Conservation (phyloP, 2,113 vertebrate species). For the Oreochromis niloticus region DNA sequence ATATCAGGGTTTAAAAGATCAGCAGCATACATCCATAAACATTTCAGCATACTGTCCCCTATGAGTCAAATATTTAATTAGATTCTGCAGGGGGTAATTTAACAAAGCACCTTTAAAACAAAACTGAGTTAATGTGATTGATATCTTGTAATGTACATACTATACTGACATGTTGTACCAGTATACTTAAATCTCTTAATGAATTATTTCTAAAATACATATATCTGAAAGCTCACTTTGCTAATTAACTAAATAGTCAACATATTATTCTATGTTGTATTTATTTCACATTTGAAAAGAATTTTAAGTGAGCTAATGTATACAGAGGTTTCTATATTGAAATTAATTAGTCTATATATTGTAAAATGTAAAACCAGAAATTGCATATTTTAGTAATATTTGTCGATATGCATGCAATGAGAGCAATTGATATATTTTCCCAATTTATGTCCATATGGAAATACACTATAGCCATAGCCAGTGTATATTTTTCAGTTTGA, state of each 20-base stretch:
- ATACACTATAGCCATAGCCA: not conserved
- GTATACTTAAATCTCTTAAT: not conserved
- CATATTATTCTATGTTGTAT: not conserved
- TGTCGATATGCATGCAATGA: slow-evolving; percentile 52
- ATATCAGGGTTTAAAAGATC: not conserved
- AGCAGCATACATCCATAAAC: not conserved
- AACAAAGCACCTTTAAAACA: not conserved
- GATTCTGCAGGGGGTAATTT: not conserved
- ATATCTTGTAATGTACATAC: not conserved
- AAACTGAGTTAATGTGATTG: not conserved
- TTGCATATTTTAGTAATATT: slow-evolving; percentile 62
- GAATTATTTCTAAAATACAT: not conserved
- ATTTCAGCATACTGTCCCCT: not conserved
- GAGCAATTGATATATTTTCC: slow-evolving; percentile 22
- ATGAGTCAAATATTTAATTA: not conserved
- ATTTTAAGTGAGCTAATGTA: not conserved
- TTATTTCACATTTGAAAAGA: not conserved
- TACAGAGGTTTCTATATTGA: not conserved
- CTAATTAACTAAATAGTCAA: not conserved
- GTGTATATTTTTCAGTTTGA: not conserved
- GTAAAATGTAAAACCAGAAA: slow-evolving; percentile 33
- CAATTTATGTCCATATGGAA: not conserved
- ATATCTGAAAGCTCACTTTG: not conserved
- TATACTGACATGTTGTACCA: not conserved
- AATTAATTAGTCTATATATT: slow-evolving; percentile 46